Base-by-base conservation (phyloP, 2,797 vertebrate genomes). In the Salmo trutta region DNA sequence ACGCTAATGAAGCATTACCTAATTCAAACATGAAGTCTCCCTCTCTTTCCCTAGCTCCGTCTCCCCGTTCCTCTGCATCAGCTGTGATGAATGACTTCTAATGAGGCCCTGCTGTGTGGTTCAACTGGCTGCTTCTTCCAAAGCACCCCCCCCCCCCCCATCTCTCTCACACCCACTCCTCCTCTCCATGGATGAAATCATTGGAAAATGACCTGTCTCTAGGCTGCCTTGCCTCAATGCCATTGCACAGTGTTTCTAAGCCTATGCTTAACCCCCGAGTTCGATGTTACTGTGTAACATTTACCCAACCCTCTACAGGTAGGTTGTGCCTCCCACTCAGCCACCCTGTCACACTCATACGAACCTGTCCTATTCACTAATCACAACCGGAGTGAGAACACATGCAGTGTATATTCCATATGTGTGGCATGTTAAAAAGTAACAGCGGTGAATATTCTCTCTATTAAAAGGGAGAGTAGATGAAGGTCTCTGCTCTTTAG, bases 401-500 rank as follows among this genome's bases (percentile, higher is more conserved):
- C 89, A 78, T 90, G 89, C 83, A 81, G 81, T 80, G 86, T 87
- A 91, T 88, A 84, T 91, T 89, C n/a, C 59, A 24, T 64, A 17
- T 24, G 59, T 27, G 21, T 64, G 59, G n/a, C 59, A 64, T 27
- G 59, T 19, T 12, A 27, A 19, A 64, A 10, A 24, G 12, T 24
- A 1, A 24, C 4, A 12, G 59, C 10, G 24, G n/a, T 24, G 21
- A 64, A 64, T 24, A 64, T 27, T 24, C 59, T 64, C 7, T 19
- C 21, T 24, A 24, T 64, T 12, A 21, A 24, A 24, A 64, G 24
- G 59, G 59, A 21, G 21, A 74, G 75, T 85, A 88, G 79, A 91
- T 90, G 87, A 91, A 92, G 91, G 86, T 91, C 84, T n/a, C n/a
- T 81, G 87, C 85, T 83, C 86, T 85, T 68, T 77, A 78, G 75